Base-by-base conservation (phyloP, 1,140 invertebrate genomes). In the Dreissena polymorpha region DNA sequence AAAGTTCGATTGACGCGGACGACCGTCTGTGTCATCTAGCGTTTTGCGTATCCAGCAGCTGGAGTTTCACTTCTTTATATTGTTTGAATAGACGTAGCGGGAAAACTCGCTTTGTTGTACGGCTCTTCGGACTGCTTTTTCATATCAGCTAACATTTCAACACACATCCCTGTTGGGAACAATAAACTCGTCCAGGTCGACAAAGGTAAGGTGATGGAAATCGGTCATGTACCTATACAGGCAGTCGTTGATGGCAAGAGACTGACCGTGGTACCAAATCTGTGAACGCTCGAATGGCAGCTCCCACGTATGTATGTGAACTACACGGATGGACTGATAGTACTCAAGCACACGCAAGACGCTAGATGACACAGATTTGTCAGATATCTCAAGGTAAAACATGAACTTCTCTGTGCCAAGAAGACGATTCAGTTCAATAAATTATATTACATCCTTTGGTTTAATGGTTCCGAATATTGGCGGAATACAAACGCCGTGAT, bases 401-500 rank as follows among this genome's bases (percentile, higher is more conserved):
- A 80, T 68, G 63, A 90, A 84, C 77, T 88, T 86, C 13, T 85
- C 57, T 13, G 85, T 89, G 23, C 90, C 90, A 27, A 91, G 75
- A 18, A 90, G 60, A 71, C 77, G 53, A 53, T 64, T 85, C 10
- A 89, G 57, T 77, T 91, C 90, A 39, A 91, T 83, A 70, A 89
- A 91, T 64, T 89, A 85, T 29, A 91, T 76, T 13, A 91, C 76
- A 23, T 80, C 71, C 14, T 70, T 84, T 14, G 82, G 53, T 23
- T 75, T 60, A 25, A 86, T 77, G 18, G 81, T 14, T 6, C 88
- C 89, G 76, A 86, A 88, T 18, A 91, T 50, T 18, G 89, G 88
- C 10, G 90, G 88, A 29, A 89, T 83, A 70, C 90, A 91, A 10
- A 90, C 74, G 6, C 95, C 97, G 21, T 98, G 95, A 77, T 94